A percentile compares a stretch with the other conserved stretches of the same genome.
Conservation (phyloP, 2,113 vertebrate species). For the Psophia crepitans region DNA sequence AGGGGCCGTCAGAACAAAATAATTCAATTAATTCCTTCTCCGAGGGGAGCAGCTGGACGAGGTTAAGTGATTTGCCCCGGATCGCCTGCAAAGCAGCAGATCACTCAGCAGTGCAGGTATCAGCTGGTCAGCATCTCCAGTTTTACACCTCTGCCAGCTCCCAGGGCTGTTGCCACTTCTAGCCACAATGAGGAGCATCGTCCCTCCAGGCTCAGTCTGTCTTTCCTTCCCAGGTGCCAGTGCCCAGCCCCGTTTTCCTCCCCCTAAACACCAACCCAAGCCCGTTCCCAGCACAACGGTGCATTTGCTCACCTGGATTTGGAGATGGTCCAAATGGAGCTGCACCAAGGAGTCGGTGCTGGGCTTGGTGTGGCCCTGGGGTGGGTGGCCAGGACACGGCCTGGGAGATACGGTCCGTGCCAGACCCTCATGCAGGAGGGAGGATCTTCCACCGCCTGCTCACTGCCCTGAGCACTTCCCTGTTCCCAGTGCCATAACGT, state of each 20-base stretch:
- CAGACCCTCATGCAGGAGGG: neutral
- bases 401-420: neutral
- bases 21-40: neutral
- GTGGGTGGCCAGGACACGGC: neutral
- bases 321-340: no score
- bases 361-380: neutral
- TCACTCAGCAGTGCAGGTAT: neutral
- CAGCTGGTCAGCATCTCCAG: neutral
- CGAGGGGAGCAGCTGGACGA: neutral
- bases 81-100: neutral
- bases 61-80: neutral
- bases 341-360: no score
- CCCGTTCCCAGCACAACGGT: no score
- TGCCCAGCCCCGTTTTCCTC: neutral
- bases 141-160: neutral
- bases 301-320: no score
- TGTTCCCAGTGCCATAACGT: neutral
- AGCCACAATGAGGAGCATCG: accelerated
- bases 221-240: no score
- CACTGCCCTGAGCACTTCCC: neutral
- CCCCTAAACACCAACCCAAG: neutral
- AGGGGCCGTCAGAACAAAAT: neutral
- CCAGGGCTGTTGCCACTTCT: no score
- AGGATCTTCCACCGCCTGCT: neutral
- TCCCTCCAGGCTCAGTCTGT: neutral